Base-by-base conservation (phyloP, 2,888 invertebrate genomes). In the Smittia sp. region DNA sequence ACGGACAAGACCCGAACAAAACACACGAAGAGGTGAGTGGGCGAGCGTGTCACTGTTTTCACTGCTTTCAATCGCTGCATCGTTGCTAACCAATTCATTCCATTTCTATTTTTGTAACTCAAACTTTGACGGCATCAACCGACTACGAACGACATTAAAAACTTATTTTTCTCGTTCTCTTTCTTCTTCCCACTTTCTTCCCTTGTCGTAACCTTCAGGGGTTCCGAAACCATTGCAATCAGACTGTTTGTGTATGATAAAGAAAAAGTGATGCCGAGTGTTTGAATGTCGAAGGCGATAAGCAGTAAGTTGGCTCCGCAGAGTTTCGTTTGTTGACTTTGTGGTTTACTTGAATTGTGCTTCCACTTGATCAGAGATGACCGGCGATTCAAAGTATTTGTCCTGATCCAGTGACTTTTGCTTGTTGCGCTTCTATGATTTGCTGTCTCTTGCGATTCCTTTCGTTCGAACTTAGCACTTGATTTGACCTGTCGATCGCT, bases 21-120 rank as follows among this genome's bases (percentile, higher is more conserved):
- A 75, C 77, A 74, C 82, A 83, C 65, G 81, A 80, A 75, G 81
- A 83, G 75, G 77, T 77, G 74, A 76, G 75, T 75, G 41, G 46
- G 46, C 46, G 1, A 41, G 25, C 1, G 25, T 62, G 22, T 39
- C 67, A 3, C 62, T 38, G 52, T 46, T 70, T 65, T 38, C 62
- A 1, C 63, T 74, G 62, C 25, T 27, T 54, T 39, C 11, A 7
- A 62, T 32, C 32, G 32, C 32, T 62, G 46, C 46, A 13, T 7
- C 62, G 24, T 62, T 62, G 11, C 13, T 62, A 22, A 13, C 9
- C 22, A 62, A 62, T 62, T 3, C 20, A 9, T 39, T 46, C 15
- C 46, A 46, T 11, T 46, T 46, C 46, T 46, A 15, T 32, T 32
- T 32, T 32, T 46, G 11, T 46, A 46, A 46, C 32, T 32, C 46